Evolutionary conservation across 2,888 invertebrate species (phyloP).

Genomic region (Acanthopleura granulata): DNA sequence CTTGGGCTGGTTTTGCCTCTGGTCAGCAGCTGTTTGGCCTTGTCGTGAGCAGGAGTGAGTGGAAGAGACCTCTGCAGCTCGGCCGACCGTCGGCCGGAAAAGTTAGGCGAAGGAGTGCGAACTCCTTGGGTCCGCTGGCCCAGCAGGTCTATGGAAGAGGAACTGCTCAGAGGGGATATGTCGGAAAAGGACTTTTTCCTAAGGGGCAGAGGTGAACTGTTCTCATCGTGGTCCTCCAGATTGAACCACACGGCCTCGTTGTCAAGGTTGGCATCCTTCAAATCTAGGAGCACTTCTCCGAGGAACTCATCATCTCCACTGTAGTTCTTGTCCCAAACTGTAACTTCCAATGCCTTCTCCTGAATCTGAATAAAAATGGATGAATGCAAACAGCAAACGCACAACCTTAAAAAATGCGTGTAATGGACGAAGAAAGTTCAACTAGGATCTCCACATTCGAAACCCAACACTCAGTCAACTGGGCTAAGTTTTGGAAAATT

Average conservation of each 20-base stretch:
- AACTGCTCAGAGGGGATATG: conserved; percentile 33
- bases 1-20: conserved; percentile 22
- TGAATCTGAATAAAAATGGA: conserved; percentile 72
- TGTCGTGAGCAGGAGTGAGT: conserved; percentile 43
- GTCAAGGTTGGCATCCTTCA: conserved; percentile 87
- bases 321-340: conserved; percentile 88
- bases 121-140: conserved; percentile 5
- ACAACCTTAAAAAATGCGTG: neutral
- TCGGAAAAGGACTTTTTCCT: conserved; percentile 32
- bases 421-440: neutral
- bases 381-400: no score
- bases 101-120: conserved; percentile 5
- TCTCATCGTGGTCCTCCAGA: conserved; percentile 66
- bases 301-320: conserved; percentile 78
- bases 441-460: no score
- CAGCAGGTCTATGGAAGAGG: conserved; percentile 27
- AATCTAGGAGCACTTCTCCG: conserved; percentile 76
- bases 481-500: no score
- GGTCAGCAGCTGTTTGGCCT: conserved; percentile 37
- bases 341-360: conserved; percentile 86
- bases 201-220: conserved; percentile 58
- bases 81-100: neutral
- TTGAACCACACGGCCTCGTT: conserved; percentile 90
- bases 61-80: conserved; percentile 29
- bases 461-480: no score